Percentiles rank a stretch among this genome's conserved stretches.
phyloP scores from a whole-genome alignment of 2,888 invertebrate genomes.

The Eilema griseolum region DNA sequence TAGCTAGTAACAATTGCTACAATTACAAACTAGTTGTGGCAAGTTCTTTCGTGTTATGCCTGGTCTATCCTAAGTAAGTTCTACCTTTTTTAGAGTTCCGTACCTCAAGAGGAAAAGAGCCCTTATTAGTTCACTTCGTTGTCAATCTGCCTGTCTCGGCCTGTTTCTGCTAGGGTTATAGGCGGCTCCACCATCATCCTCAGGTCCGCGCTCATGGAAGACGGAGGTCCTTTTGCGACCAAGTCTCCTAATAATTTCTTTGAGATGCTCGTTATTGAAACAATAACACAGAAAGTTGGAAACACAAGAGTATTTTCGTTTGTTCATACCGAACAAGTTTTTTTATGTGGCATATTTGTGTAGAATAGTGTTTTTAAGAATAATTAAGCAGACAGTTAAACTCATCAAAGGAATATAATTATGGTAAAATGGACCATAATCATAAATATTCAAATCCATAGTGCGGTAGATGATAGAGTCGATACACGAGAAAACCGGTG shows the following conservation, averaged over 20 bases:
- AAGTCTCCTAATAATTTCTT: no score
- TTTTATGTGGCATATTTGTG: conserved; percentile 2
- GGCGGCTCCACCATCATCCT: no score
- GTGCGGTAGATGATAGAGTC: not conserved
- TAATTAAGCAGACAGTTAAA: conserved; percentile 2
- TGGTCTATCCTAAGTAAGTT: no score
- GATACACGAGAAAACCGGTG: not conserved
- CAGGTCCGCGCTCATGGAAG: no score
- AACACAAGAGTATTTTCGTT: not conserved
- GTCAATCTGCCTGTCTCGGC: no score
- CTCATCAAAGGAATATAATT: conserved; percentile 2
- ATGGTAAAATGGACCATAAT: not conserved
- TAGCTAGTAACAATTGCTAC: not conserved
- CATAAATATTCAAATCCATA: not conserved
- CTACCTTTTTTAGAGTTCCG: no score
- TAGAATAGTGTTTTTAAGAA: not conserved
- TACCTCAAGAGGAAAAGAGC: no score
- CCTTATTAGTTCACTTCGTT: no score
- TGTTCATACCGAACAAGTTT: conserved; percentile 1
- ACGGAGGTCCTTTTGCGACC: no score
- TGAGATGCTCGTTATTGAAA: not conserved
- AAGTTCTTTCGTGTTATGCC: not conserved
- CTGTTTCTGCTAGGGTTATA: no score
- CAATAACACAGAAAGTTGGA: not conserved
- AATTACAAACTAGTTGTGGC: not conserved